These are phyloP conservation scores for Temnothorax longispinosus DNA, from an alignment of 1,140 invertebrate genomes.

Conservation along the genomic window DNA sequence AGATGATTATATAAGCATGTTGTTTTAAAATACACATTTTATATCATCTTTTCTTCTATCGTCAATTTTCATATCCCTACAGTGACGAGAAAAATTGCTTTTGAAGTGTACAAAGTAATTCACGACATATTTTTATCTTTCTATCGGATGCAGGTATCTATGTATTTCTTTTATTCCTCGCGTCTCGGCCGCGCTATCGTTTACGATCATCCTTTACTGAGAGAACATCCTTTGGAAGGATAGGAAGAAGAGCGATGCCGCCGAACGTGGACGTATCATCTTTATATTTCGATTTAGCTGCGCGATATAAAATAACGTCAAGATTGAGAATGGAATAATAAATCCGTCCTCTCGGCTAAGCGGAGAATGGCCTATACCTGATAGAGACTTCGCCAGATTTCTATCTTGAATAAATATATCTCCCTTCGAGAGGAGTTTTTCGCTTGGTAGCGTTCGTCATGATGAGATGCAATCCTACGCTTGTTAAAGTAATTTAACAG, in stretches of 20 bases:
- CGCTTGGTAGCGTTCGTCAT: background rate
- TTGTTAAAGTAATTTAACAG: slow-evolving; percentile 4
- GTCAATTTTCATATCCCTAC: slow-evolving; percentile 53
- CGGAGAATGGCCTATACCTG: background rate
- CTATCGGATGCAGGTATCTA: background rate
- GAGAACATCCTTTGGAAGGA: slow-evolving; percentile 1
- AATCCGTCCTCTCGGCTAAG: slow-evolving; percentile 46
- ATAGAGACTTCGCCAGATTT: slow-evolving; percentile 1
- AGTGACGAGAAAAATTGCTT: slow-evolving; percentile 69
- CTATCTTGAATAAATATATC: slow-evolving; percentile 9
- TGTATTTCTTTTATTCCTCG: background rate
- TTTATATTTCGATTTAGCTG: slow-evolving; percentile 67
- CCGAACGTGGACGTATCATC: slow-evolving; percentile 33
- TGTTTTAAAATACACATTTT: background rate
- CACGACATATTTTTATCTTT: background rate
- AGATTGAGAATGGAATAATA: slow-evolving; percentile 54
- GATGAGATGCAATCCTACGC: background rate
- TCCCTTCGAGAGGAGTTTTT: background rate
- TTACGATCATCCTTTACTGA: slow-evolving; percentile 33
- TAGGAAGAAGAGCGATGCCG: slow-evolving; percentile 8
- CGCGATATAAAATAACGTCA: slow-evolving; percentile 68
- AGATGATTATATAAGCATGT: background rate
- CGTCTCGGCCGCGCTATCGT: slow-evolving; percentile 13
- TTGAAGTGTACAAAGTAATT: slow-evolving; percentile 32
- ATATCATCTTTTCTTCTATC: slow-evolving; percentile 18